A percentile compares a stretch with the other conserved stretches of the same genome.
Conservation (phyloP, 2,113 vertebrate genomes). For the Nibea coibor region DNA sequence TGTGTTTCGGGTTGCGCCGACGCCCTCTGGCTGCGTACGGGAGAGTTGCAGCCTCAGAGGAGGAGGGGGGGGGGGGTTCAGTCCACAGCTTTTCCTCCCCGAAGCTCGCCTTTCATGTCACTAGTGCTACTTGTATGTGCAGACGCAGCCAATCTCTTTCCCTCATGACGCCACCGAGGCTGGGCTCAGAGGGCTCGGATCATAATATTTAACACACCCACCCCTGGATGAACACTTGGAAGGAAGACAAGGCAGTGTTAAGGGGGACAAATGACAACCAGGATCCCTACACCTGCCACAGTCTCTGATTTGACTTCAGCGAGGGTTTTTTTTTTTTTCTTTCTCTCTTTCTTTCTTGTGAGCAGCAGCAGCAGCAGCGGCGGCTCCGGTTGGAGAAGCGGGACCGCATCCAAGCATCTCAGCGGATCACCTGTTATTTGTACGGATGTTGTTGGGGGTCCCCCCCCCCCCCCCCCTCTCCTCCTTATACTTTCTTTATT, state of each 20-base stretch:
- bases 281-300: constrained; percentile 80
- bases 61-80: background rate
- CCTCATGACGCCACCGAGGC: constrained; percentile 93
- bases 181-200: constrained; percentile 86
- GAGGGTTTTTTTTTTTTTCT: background rate
- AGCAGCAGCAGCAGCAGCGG: background rate
- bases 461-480: too few species aligned
- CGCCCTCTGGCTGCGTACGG: constrained; percentile 65
- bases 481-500: background rate
- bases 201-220: constrained; percentile 93
- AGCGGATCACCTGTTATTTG: constrained; percentile 55
- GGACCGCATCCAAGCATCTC: constrained; percentile 57
- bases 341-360: too few species aligned
- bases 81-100: constrained; percentile 36
- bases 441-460: too few species aligned
- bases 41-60: constrained; percentile 33
- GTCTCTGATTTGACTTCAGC: constrained; percentile 45
- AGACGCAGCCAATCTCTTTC: constrained; percentile 92
- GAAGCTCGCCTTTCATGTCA: constrained; percentile 83
- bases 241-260: constrained; percentile 59
- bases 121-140: constrained; percentile 81
- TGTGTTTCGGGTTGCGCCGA: constrained; percentile 9
- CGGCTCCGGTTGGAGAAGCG: constrained; percentile 27
- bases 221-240: constrained; percentile 72
- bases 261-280: constrained; percentile 55